These are phyloP conservation scores for Drosophila kokeensis DNA, from an alignment of 2,888 invertebrate genomes.

Conservation along the genomic window DNA sequence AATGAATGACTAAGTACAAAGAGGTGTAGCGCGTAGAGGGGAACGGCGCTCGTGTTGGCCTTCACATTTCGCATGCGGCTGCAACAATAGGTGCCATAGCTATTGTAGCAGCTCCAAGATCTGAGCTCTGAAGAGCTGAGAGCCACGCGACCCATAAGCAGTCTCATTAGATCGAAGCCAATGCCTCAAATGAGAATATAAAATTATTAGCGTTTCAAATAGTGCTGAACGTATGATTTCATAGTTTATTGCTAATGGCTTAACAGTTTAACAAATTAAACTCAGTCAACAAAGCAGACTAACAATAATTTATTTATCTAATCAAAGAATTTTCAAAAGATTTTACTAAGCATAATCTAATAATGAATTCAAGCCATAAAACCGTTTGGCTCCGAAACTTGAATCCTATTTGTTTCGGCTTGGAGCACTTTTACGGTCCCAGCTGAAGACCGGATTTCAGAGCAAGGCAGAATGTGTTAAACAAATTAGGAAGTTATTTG, in stretches of 20 bases:
- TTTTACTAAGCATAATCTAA: neutral
- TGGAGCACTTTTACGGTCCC: slow-evolving; percentile 44
- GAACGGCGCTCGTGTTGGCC: slow-evolving; percentile 50
- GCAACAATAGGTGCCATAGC: slow-evolving; percentile 63
- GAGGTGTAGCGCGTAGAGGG: slow-evolving; percentile 1
- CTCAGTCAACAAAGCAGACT: slow-evolving; percentile 43
- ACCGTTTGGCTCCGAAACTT: slow-evolving; percentile 20
- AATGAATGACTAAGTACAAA: slow-evolving; percentile 39
- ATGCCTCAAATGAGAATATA: slow-evolving; percentile 32
- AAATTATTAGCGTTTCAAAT: slow-evolving; percentile 26
- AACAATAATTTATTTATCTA: slow-evolving; percentile 39
- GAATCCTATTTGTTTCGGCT: slow-evolving; percentile 41
- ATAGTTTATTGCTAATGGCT: slow-evolving; percentile 11
- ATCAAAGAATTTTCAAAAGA: neutral
- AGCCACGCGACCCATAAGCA: slow-evolving; percentile 46
- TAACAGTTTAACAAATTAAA: slow-evolving; percentile 53
- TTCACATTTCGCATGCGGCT: slow-evolving; percentile 72
- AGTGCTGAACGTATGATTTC: neutral
- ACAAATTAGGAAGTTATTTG: slow-evolving; percentile 54
- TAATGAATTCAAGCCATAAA: slow-evolving; percentile 16
- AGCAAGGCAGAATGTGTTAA: slow-evolving; percentile 60
- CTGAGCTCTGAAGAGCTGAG: slow-evolving; percentile 11
- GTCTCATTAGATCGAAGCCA: slow-evolving; percentile 23
- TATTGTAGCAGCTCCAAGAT: slow-evolving; percentile 48
- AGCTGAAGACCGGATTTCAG: slow-evolving; percentile 32